Evolutionary conservation across 2,113 vertebrate genomes (phyloP).

Genomic region (Bufo bufo): DNA sequence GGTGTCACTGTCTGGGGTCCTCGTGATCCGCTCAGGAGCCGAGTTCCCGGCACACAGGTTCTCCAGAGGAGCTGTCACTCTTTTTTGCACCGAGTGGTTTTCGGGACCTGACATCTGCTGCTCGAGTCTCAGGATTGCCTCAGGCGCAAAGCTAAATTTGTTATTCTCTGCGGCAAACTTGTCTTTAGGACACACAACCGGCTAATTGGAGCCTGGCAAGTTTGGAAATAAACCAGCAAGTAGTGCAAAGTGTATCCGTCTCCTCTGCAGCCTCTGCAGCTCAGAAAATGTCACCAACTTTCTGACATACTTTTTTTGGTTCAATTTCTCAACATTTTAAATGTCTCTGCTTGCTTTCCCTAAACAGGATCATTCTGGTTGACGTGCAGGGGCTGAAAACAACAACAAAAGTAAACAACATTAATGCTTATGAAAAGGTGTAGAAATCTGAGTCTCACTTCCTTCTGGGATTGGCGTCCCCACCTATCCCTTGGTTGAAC

Average conservation of each 20-base stretch:
- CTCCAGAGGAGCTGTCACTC: constrained; percentile 66
- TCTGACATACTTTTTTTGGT: not conserved
- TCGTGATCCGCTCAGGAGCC: not conserved
- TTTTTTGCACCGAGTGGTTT: constrained; percentile 65
- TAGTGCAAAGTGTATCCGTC: not conserved
- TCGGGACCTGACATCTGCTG: constrained; percentile 71
- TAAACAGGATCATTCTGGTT: not conserved
- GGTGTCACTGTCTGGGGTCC: constrained; percentile 13
- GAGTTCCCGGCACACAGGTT: not conserved
- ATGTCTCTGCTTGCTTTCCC: not conserved
- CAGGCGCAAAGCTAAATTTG: constrained; percentile 75
- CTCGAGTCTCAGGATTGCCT: constrained; percentile 59
- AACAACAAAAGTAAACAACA: too few relatives aligned
- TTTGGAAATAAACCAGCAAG: constrained; percentile 62
- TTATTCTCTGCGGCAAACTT: constrained; percentile 70
- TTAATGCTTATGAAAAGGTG: too few relatives aligned
- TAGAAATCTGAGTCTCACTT: too few relatives aligned
- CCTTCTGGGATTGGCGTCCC: too few relatives aligned
- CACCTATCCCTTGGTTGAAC: too few relatives aligned
- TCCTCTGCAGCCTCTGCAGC: not conserved
- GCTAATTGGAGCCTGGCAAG: constrained; percentile 71
- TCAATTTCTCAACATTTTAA: not conserved
- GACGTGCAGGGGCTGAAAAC: not conserved
- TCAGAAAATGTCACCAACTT: not conserved
- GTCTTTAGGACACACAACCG: constrained; percentile 66